Base-by-base conservation (phyloP, 2,888 invertebrate genomes). In the Rotaria macrura region DNA sequence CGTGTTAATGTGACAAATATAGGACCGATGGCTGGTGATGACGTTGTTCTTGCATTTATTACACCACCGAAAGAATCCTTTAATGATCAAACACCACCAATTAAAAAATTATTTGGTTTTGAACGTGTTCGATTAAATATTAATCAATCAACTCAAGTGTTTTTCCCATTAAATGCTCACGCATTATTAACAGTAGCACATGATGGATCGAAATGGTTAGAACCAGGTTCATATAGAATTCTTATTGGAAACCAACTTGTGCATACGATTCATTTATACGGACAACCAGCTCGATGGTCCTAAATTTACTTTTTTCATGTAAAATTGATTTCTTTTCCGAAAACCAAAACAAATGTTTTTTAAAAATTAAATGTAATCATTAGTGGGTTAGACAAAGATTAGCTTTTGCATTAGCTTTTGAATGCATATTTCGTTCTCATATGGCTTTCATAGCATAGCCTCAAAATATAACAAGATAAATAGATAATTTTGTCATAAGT, bases 161-260 rank as follows among this genome's bases (percentile, higher is more conserved):
- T 79, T 40, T 79, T 79, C 34, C 79, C 79, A 43, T 43, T 79
- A 1, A 79, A 79, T n/a, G n/a, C 43, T 38, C 10, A 79, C 23
- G 25, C 79, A 79, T 79, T 79, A 43, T 79, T 79, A 43, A 79
- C 79, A 43, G 25, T 79, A 25, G 14, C 79, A 25, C 79, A n/a
- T 79, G 79, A 79, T 79, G 79, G 79, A 79, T 40, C 79, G 14
- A 79, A 79, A 79, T 79, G 79, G 79, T 25, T 79, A 79, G 79
- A 79, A n/a, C 79, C 79, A 43, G 79, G 79, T n/a, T 40, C n/a
- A 43, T n/a, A 43, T 79, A 23, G 9, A 79, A 79, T 79, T 79
- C 23, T 79, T n/a, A 79, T 79, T 43, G 79, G 79, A 43, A 25
- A 79, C 43, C 40, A 79, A 43, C 79, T 43, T 43, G 43, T 79